phyloP scores from a whole-genome alignment of 2,888 invertebrate genomes.

The Alviniconcha strummeri region DNA sequence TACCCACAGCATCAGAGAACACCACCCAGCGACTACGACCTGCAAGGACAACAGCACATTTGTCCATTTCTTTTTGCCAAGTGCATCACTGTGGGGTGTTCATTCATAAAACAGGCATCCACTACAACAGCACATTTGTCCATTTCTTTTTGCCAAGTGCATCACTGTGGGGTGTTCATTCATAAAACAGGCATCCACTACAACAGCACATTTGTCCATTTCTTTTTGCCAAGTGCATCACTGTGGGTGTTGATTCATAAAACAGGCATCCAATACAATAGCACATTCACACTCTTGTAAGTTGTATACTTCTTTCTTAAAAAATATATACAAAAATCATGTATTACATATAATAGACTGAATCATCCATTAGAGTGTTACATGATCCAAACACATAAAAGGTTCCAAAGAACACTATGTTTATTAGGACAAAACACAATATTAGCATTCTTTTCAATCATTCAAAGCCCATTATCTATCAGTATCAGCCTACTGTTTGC shows the following conservation, averaged over 20 bases:
- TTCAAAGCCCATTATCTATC: too few species aligned
- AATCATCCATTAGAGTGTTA: too few species aligned
- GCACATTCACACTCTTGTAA: too few species aligned
- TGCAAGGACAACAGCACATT: slow-evolving; percentile 58
- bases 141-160: not conserved
- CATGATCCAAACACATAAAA: too few species aligned
- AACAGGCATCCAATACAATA: not conserved
- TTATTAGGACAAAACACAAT: too few species aligned
- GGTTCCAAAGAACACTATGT: too few species aligned
- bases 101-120: not conserved
- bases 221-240: not conserved
- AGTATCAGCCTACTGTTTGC: too few species aligned
- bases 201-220: not conserved
- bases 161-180: not conserved
- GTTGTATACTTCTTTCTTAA: too few species aligned
- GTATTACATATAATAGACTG: too few species aligned
- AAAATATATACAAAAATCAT: too few species aligned
- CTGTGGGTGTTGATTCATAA: not conserved
- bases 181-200: not conserved
- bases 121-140: slow-evolving; percentile 2
- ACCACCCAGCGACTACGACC: slow-evolving; percentile 96
- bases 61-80: not conserved
- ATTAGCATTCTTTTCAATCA: too few species aligned
- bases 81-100: not conserved
- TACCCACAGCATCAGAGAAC: slow-evolving; percentile 84